Percentiles rank a stretch among this genome's conserved stretches.
These are phyloP conservation scores for Venustaconcha ellipsiformis DNA, from an alignment of 1,140 invertebrate genomes.

Conservation along the genomic window DNA sequence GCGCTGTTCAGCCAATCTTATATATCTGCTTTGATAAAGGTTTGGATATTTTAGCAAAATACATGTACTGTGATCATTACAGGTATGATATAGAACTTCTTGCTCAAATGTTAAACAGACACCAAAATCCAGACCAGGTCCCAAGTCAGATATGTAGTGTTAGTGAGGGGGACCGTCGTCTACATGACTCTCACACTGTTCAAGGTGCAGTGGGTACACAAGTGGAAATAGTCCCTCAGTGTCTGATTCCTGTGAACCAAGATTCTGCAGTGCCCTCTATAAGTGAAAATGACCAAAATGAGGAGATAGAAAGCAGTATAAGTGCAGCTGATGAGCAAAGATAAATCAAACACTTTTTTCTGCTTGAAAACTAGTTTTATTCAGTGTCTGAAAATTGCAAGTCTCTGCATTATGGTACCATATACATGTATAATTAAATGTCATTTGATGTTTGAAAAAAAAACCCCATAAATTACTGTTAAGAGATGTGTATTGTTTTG, in stretches of 20 bases:
- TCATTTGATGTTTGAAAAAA: no score
- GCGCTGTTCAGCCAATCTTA: conserved; percentile 62
- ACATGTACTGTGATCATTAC: conserved; percentile 58
- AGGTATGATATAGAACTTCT: conserved; percentile 42
- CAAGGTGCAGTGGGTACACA: not conserved
- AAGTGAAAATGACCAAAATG: no score
- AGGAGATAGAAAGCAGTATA: no score
- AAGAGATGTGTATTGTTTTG: no score
- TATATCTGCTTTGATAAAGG: conserved; percentile 66
- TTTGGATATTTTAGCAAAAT: conserved; percentile 59
- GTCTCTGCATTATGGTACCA: no score
- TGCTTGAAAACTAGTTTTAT: no score
- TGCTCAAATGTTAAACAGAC: conserved; percentile 41
- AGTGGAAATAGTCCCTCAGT: not conserved
- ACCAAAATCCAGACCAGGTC: conserved; percentile 27
- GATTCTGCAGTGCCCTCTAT: not conserved
- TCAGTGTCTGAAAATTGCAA: no score
- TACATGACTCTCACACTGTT: conserved; percentile 11
- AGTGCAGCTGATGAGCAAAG: no score
- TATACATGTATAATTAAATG: no score
- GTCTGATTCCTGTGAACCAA: conserved; percentile 6
- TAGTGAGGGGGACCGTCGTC: not conserved
- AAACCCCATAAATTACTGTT: no score
- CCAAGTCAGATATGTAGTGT: no score
- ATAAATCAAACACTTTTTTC: no score